Evolutionary conservation across 2,113 vertebrate species (phyloP).

Genomic region (Holacanthus passer): DNA sequence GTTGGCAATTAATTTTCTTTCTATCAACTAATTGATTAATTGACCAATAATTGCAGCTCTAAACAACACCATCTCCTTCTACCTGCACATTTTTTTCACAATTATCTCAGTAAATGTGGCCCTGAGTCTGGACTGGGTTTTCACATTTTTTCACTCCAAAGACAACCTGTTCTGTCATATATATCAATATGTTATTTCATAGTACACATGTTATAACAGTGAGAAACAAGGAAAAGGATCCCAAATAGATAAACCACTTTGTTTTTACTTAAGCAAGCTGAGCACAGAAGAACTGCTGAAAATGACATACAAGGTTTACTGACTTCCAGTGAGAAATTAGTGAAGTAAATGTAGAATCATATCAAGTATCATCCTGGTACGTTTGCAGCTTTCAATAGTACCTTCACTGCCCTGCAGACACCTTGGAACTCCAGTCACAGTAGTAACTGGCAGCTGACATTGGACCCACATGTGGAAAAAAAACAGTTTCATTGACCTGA

Average conservation of each 20-base stretch:
- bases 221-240: slow-evolving; percentile 48
- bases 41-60: too few species aligned
- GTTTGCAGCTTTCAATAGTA: slow-evolving; percentile 38
- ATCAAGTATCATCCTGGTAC: slow-evolving; percentile 52
- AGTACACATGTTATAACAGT: slow-evolving; percentile 2
- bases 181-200: slow-evolving; percentile 3
- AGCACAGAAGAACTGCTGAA: slow-evolving; percentile 74
- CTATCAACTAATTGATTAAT: too few species aligned
- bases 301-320: slow-evolving; percentile 73
- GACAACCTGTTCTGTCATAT: not conserved
- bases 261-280: slow-evolving; percentile 78
- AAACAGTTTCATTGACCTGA: slow-evolving; percentile 48
- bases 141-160: not conserved
- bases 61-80: not conserved
- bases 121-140: not conserved
- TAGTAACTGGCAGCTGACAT: slow-evolving; percentile 35
- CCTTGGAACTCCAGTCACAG: slow-evolving; percentile 23
- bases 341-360: slow-evolving; percentile 63
- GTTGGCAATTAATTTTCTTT: too few species aligned
- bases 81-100: not conserved
- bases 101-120: not conserved
- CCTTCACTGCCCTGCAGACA: slow-evolving; percentile 43
- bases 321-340: slow-evolving; percentile 70
- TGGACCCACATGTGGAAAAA: slow-evolving; percentile 19
- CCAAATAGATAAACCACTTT: slow-evolving; percentile 71